These are phyloP conservation scores for Halcyon malimbica DNA, from an alignment of 2,113 vertebrate species.

Conservation along the genomic window DNA sequence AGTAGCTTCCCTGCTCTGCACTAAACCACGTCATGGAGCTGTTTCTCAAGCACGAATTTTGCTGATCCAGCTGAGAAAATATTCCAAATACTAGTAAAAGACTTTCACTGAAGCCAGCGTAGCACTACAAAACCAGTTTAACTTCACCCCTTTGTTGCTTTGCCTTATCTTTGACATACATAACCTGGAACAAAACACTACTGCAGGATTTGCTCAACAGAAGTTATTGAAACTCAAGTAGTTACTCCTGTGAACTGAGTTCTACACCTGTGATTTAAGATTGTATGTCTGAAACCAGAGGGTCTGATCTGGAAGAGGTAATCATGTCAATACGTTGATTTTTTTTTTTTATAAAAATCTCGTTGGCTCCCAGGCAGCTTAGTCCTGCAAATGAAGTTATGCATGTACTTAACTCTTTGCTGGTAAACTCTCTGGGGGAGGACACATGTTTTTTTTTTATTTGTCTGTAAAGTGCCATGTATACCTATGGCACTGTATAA, in stretches of 20 bases:
- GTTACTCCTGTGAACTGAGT: neutral
- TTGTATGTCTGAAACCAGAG: neutral
- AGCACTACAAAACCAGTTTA: neutral
- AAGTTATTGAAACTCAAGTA: neutral
- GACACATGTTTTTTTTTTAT: conserved; percentile 47
- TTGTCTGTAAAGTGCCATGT: conserved; percentile 64
- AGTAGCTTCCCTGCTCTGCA: neutral
- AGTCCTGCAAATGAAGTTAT: conserved; percentile 21
- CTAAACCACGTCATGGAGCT: neutral
- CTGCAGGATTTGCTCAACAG: neutral
- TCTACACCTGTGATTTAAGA: neutral
- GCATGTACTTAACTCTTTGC: neutral
- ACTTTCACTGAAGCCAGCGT: neutral
- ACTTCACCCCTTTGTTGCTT: neutral
- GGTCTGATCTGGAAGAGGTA: neutral
- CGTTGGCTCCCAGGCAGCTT: neutral
- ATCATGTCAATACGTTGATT: neutral
- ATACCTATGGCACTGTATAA: conserved; percentile 54
- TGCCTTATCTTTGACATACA: neutral
- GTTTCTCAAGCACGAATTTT: neutral
- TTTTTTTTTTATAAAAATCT: neutral
- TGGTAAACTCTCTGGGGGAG: conserved; percentile 31
- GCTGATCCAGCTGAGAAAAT: neutral
- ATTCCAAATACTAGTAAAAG: neutral
- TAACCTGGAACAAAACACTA: neutral